phyloP scores from a whole-genome alignment of 2,113 vertebrate genomes.

The Syrrhaptes paradoxus region DNA sequence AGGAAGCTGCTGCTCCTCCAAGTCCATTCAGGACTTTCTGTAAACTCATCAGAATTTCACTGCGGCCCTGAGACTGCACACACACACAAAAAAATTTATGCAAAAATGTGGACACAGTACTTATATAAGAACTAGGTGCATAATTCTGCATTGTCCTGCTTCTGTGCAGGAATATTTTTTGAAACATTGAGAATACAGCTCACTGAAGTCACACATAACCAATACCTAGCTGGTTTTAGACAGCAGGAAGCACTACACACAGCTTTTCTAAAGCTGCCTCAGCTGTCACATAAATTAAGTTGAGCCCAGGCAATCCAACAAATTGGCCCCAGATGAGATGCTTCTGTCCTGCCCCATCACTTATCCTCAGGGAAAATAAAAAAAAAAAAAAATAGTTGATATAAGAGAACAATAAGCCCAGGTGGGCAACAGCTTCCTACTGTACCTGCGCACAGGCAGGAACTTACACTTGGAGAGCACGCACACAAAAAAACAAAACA shows the following conservation, averaged over 20 bases:
- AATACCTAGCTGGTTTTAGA: not conserved
- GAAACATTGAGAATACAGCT: not conserved
- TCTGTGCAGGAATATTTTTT: not conserved
- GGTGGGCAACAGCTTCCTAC: not conserved
- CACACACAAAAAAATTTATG: not conserved
- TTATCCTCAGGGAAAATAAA: not conserved
- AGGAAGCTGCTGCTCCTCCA: constrained; percentile 95
- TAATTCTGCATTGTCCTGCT: not conserved
- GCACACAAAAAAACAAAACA: not conserved
- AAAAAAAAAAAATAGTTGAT: not conserved
- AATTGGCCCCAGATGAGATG: not conserved
- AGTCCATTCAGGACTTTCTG: constrained; percentile 94
- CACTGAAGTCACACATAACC: not conserved
- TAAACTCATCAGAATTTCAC: constrained; percentile 95
- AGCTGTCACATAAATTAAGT: not conserved
- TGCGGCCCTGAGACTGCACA: constrained; percentile 92
- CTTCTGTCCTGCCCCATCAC: not conserved
- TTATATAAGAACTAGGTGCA: not conserved
- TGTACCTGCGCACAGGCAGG: not conserved
- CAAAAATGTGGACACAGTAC: not conserved
- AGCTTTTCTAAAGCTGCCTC: not conserved
- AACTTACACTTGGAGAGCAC: not conserved
- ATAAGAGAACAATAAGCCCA: not conserved
- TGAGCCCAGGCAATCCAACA: not conserved
- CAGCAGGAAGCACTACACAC: not conserved